Base-by-base conservation (phyloP, 2,888 invertebrate species). In the Apotomis turbidana region DNA sequence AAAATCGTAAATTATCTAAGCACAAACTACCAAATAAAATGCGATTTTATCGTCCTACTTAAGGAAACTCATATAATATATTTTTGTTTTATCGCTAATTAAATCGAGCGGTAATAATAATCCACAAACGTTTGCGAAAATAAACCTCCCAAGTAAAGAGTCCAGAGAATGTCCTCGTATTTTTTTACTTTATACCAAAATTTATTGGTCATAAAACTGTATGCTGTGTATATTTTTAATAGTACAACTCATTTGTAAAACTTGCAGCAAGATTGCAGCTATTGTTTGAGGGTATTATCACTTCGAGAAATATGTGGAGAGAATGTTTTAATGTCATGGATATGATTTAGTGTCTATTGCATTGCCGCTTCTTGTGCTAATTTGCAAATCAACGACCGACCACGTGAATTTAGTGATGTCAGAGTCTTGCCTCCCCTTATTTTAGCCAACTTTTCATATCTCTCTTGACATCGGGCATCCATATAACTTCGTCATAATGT, bases 171-270 rank as follows among this genome's bases (percentile, higher is more conserved):
- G 86, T 88, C 84, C 80, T 79, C 81, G 83, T 88, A 86, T 86
- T 83, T 85, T 87, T 87, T 87, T 86, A 82, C 80, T 85, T 87
- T 84, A 86, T 84, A 81, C 78, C 80, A 81, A 85, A 87, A 86
- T 90, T 90, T 90, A 90, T 90, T 87, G 86, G 81, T 85, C 88
- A 80, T 91, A 89, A 90, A 90, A 85, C 84, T 81, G 44, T 54
- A 78, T 78, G 83, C 81, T 83, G 79, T 87, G 86, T 85, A 83
- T 83, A 80, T 83, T 85, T 90, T 90, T 90, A 89, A 90, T 83
- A 81, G 79, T 76, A 76, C 81, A 83, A 83, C 83, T 86, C 85
- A 84, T 86, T 88, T 86, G 83, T 79, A 76, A 82, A 27, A 81
- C 83, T 80, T 78, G 78, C 71, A 78, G 80, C 80, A 85, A 68